These are phyloP conservation scores for Anolis carolinensis DNA, from an alignment of 2,113 vertebrate species.

Conservation along the genomic window DNA sequence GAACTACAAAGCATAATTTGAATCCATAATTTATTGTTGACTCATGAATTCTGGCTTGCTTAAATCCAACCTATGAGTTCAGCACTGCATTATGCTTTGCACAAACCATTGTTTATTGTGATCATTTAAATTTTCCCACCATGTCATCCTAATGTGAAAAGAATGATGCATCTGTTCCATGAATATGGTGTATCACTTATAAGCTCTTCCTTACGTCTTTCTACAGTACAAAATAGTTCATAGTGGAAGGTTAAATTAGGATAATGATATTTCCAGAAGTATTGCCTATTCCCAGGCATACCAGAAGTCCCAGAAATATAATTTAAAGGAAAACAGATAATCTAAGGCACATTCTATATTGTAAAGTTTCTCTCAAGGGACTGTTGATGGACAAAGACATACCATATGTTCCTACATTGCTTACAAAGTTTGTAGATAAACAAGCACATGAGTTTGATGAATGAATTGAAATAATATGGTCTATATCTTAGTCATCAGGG, in stretches of 20 bases:
- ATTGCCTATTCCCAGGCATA: neutral
- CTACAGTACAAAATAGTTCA: constrained; percentile 3
- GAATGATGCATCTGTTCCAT: constrained; percentile 12
- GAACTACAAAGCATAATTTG: too few relatives aligned
- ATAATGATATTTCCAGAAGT: constrained; percentile 23
- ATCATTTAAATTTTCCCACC: too few relatives aligned
- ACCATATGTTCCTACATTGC: neutral
- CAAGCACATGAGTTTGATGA: neutral
- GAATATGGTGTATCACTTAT: neutral
- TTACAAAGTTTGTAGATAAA: constrained; percentile 20
- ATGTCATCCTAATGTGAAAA: constrained; percentile 25
- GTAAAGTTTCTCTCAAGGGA: neutral
- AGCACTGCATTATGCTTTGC: too few relatives aligned
- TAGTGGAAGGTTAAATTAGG: constrained; percentile 21
- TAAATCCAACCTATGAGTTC: too few relatives aligned
- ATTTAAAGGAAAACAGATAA: constrained; percentile 21
- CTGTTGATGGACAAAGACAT: constrained; percentile 2
- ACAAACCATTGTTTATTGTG: too few relatives aligned
- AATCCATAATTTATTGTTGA: too few relatives aligned
- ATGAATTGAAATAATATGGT: neutral
- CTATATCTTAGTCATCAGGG: neutral
- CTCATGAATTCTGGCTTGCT: too few relatives aligned
- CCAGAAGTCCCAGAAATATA: constrained; percentile 35
- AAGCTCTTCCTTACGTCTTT: neutral
- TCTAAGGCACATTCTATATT: neutral